These are phyloP conservation scores for Lycorma delicatula DNA, from an alignment of 1,140 invertebrate genomes.

Conservation along the genomic window DNA sequence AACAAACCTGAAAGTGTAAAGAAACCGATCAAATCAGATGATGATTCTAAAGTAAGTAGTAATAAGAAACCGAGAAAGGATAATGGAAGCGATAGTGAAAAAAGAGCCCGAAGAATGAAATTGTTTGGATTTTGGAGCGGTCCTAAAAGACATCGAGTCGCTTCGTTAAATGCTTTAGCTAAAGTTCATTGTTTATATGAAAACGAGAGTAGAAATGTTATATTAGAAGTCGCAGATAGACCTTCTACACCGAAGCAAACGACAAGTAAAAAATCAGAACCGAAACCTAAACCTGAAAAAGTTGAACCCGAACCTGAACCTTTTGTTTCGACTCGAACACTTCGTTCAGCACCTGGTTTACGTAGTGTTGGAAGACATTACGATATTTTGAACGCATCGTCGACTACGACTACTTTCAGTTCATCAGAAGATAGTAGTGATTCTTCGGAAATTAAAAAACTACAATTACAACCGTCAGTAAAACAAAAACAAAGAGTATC, in stretches of 20 bases:
- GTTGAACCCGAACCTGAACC: slow-evolving; percentile 10
- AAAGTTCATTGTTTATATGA: slow-evolving; percentile 88
- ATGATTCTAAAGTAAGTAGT: slow-evolving; percentile 13
- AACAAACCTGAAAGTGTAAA: slow-evolving; percentile 8
- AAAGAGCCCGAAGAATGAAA: slow-evolving; percentile 41
- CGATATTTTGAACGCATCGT: slow-evolving; percentile 59
- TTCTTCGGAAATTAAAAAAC: slow-evolving; percentile 32
- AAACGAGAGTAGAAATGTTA: slow-evolving; percentile 54
- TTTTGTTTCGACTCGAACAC: slow-evolving; percentile 43
- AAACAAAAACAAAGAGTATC: slow-evolving; percentile 13
- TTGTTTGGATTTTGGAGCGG: slow-evolving; percentile 52
- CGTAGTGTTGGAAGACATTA: slow-evolving; percentile 71
- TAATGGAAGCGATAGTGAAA: slow-evolving; percentile 29
- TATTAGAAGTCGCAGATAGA: slow-evolving; percentile 21
- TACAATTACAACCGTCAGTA: slow-evolving; percentile 9
- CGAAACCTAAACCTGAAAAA: slow-evolving; percentile 8
- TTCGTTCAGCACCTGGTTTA: slow-evolving; percentile 62
- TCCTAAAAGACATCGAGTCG: slow-evolving; percentile 72
- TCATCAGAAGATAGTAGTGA: slow-evolving; percentile 39
- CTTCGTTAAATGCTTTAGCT: slow-evolving; percentile 80
- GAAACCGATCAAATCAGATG: slow-evolving; percentile 15
- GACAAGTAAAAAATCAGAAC: slow-evolving; percentile 5
- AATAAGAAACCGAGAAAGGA: slow-evolving; percentile 17
- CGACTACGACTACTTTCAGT: slow-evolving; percentile 39
- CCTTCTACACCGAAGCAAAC: background rate